These are phyloP conservation scores for Papilio polytes DNA, from an alignment of 1,140 invertebrate genomes.

Conservation along the genomic window DNA sequence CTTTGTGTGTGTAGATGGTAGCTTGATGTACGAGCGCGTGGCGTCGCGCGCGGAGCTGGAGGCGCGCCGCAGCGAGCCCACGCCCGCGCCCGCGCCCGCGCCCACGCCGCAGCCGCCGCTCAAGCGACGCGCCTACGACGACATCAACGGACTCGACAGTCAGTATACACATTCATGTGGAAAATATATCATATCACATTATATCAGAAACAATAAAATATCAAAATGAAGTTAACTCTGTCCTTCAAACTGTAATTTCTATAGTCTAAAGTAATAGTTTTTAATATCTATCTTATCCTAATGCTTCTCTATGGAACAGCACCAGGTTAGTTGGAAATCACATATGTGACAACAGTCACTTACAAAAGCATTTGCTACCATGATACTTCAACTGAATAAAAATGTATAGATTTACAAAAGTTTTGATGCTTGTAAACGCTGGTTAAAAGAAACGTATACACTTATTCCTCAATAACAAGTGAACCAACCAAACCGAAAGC, in stretches of 20 bases:
- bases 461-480: too few relatives aligned
- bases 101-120: conserved; percentile 68
- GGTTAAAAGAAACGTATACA: background rate
- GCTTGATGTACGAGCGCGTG: conserved; percentile 92
- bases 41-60: conserved; percentile 91
- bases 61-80: conserved; percentile 81
- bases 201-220: too few relatives aligned
- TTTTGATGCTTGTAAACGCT: too few relatives aligned
- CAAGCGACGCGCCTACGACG: conserved; percentile 89
- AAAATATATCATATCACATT: too few relatives aligned
- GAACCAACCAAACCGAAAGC: too few relatives aligned
- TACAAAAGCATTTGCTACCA: background rate
- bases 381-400: too few relatives aligned
- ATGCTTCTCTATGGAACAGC: conserved; percentile 46
- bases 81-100: conserved; percentile 79
- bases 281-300: conserved; percentile 35
- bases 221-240: too few relatives aligned
- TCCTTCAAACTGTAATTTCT: too few relatives aligned
- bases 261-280: too few relatives aligned
- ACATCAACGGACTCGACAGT: conserved; percentile 95
- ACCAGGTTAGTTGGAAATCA: conserved; percentile 39
- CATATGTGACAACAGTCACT: background rate
- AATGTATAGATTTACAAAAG: too few relatives aligned
- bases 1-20: conserved; percentile 87
- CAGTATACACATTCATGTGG: conserved; percentile 71